A percentile compares a stretch with the other conserved stretches of the same genome.
Evolutionary conservation across 2,888 invertebrate species (phyloP).

Genomic region (Scaptomyza reducta): DNA sequence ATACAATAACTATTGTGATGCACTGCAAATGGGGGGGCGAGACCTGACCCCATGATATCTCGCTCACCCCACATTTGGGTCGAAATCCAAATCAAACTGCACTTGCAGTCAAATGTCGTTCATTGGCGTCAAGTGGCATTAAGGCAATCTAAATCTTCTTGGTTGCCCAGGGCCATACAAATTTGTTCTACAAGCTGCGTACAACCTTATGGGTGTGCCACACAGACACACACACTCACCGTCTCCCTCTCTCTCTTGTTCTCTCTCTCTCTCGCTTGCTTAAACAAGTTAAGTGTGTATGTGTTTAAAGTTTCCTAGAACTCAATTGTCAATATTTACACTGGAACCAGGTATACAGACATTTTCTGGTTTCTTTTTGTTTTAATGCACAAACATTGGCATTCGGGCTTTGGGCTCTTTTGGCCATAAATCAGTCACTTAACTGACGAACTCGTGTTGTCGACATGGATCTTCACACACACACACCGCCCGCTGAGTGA

Average conservation of each 20-base stretch:
- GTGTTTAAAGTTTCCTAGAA: constrained; percentile 61
- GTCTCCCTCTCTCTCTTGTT: background rate
- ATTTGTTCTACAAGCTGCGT: constrained; percentile 34
- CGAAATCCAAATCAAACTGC: constrained; percentile 43
- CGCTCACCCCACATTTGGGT: background rate
- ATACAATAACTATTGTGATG: constrained; percentile 11
- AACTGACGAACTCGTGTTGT: constrained; percentile 9
- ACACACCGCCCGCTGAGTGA: constrained; percentile 43
- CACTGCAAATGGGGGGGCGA: constrained; percentile 20
- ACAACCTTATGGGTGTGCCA: constrained; percentile 43
- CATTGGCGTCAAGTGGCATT: constrained; percentile 76
- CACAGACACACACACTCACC: background rate
- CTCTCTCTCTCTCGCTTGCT: constrained; percentile 4
- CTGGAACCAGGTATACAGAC: constrained; percentile 37
- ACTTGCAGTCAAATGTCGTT: constrained; percentile 50
- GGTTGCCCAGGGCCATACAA: constrained; percentile 30
- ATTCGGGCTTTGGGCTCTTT: constrained; percentile 6
- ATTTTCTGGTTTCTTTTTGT: constrained; percentile 39
- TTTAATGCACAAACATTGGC: constrained; percentile 69
- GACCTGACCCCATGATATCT: constrained; percentile 16
- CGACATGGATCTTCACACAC: constrained; percentile 45
- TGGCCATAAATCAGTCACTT: constrained; percentile 29
- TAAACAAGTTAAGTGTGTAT: constrained; percentile 31
- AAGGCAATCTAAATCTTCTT: constrained; percentile 60
- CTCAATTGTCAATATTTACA: constrained; percentile 67